A percentile compares a stretch with the other conserved stretches of the same genome.
Evolutionary conservation across 2,888 invertebrate species (phyloP).

Genomic region (Drosophila mayaguana): DNA sequence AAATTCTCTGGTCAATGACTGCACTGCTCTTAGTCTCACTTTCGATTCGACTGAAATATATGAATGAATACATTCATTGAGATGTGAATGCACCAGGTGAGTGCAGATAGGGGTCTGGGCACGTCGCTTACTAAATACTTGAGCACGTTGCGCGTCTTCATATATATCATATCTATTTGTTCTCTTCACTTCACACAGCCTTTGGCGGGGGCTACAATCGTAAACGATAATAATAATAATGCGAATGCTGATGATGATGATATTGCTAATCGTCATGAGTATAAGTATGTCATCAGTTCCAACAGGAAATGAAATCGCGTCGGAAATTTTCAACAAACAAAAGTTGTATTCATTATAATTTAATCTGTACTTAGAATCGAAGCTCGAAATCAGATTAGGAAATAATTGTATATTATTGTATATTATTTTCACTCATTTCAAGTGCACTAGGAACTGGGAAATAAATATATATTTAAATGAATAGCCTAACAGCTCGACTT

Average conservation of each 20-base stretch:
- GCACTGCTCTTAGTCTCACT: constrained; percentile 10
- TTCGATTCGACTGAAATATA: constrained; percentile 21
- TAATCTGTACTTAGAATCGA: not conserved
- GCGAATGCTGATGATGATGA: not conserved
- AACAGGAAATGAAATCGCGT: not conserved
- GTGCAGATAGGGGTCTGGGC: constrained; percentile 12
- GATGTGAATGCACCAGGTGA: constrained; percentile 16
- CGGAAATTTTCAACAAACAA: not conserved
- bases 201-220: not conserved
- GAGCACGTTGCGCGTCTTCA: not conserved
- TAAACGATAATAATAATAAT: not conserved
- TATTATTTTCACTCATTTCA: not conserved
- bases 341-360: not conserved
- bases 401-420: not conserved
- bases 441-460: not conserved
- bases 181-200: not conserved
- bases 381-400: not conserved
- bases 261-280: not conserved
- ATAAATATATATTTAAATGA: too few relatives aligned
- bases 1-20: constrained; percentile 38
- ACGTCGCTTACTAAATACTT: constrained; percentile 5
- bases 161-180: not conserved
- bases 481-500: not conserved
- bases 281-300: not conserved
- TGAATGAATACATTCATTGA: constrained; percentile 43